Evolutionary conservation across 2,113 vertebrate species (phyloP).

Genomic region (Otis tarda): DNA sequence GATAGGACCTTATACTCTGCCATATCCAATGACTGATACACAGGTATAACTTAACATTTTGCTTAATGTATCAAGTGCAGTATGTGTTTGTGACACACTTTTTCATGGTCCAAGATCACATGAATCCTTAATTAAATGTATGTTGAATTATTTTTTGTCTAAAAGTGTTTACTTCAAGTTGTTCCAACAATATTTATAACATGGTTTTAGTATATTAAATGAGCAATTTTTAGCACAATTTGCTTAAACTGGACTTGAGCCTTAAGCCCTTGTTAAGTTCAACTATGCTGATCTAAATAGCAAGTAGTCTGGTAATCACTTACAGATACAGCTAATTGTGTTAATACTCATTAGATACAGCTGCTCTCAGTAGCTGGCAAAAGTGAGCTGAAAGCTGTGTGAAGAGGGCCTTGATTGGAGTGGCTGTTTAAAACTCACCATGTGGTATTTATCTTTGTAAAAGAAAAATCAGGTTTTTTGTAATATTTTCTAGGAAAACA

Average conservation of each 20-base stretch:
- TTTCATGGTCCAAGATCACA: neutral
- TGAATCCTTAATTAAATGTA: neutral
- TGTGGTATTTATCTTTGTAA: neutral
- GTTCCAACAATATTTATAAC: neutral
- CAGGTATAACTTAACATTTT: neutral
- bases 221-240: neutral
- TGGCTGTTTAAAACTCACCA: neutral
- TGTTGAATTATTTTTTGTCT: neutral
- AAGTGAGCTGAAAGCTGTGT: neutral
- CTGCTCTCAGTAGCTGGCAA: neutral
- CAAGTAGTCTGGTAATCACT: neutral
- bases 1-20: neutral
- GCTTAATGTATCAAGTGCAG: neutral
- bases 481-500: neutral
- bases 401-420: neutral
- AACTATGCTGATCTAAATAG: neutral
- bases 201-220: neutral
- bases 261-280: neutral
- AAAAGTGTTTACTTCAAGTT: neutral
- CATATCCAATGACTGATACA: neutral
- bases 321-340: neutral
- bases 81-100: neutral
- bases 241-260: neutral
- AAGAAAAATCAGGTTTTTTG: neutral
- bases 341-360: neutral